Percentiles rank a stretch among this genome's conserved stretches.
Evolutionary conservation across 1,140 invertebrate genomes (phyloP).

Genomic region (Zaprionus vittiger): DNA sequence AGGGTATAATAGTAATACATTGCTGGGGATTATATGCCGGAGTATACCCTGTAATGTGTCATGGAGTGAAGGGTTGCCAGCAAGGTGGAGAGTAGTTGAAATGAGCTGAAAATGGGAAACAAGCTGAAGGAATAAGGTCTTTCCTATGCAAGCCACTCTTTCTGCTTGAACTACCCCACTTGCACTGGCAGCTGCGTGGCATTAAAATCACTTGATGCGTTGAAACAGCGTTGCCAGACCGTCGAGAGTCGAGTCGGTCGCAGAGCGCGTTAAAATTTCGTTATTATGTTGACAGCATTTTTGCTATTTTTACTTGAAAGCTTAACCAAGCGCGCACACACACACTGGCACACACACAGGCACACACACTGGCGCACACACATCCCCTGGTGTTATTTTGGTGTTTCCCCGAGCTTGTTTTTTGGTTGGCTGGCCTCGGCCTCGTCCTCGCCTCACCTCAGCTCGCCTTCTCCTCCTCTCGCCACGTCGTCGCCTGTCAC

Average conservation of each 20-base stretch:
- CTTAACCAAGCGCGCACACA: constrained; percentile 68
- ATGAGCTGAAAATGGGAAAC: too few species aligned
- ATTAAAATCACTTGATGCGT: constrained; percentile 58
- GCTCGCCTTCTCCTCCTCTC: not conserved
- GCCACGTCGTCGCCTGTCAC: constrained; percentile 66
- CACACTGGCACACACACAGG: constrained; percentile 1
- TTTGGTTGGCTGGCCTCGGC: constrained; percentile 73
- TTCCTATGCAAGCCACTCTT: too few species aligned
- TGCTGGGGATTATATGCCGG: not conserved
- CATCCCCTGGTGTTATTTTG: constrained; percentile 76
- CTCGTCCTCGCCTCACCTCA: constrained; percentile 3
- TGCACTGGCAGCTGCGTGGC: constrained; percentile 1
- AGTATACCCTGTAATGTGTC: constrained; percentile 6
- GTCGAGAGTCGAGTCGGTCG: constrained; percentile 53
- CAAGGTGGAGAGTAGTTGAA: not conserved
- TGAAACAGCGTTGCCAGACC: constrained; percentile 53
- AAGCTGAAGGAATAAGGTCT: too few species aligned
- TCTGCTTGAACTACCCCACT: not conserved
- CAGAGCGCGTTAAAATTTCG: constrained; percentile 80
- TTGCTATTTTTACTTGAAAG: constrained; percentile 83
- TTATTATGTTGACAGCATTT: constrained; percentile 82
- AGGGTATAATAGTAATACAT: not conserved
- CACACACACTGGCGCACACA: constrained; percentile 9
- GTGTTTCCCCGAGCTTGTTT: constrained; percentile 81
- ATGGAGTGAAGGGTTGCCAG: not conserved